These are phyloP conservation scores for Cosmorhoe ocellata DNA, from an alignment of 2,888 invertebrate species.

Conservation along the genomic window DNA sequence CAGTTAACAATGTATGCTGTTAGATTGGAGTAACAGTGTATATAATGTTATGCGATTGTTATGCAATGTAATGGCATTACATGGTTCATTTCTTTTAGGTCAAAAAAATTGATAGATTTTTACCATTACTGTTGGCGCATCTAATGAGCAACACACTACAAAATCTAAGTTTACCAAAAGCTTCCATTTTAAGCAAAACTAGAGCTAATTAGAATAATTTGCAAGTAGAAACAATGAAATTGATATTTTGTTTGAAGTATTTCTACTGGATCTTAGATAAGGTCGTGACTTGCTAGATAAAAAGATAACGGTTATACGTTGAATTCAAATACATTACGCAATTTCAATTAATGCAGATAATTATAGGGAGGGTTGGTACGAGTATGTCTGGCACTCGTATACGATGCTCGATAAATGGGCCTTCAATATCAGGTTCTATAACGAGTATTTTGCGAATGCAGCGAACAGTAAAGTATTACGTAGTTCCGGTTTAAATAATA, in stretches of 20 bases:
- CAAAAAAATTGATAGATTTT: constrained; percentile 11
- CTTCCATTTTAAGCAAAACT: constrained; percentile 10
- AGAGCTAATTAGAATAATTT: neutral
- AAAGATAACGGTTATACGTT: no score
- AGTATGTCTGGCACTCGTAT: no score
- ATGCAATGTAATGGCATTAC: no score
- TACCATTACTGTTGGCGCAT: constrained; percentile 1
- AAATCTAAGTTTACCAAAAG: constrained; percentile 14
- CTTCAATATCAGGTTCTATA: neutral
- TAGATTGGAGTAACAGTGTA: no score
- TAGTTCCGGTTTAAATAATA: constrained; percentile 16
- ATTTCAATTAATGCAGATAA: no score
- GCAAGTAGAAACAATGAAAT: neutral
- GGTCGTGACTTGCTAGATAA: no score
- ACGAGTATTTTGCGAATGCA: neutral
- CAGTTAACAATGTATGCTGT: no score
- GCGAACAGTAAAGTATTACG: neutral
- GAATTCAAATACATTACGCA: no score
- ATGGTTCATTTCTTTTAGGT: neutral
- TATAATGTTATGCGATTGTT: no score
- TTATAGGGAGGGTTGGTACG: no score
- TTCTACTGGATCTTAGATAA: no score
- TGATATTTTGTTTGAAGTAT: constrained; percentile 5
- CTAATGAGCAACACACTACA: constrained; percentile 3
- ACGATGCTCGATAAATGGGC: no score